Base-by-base conservation (phyloP, 2,888 invertebrate species). In the Andrena chrysosceles region DNA sequence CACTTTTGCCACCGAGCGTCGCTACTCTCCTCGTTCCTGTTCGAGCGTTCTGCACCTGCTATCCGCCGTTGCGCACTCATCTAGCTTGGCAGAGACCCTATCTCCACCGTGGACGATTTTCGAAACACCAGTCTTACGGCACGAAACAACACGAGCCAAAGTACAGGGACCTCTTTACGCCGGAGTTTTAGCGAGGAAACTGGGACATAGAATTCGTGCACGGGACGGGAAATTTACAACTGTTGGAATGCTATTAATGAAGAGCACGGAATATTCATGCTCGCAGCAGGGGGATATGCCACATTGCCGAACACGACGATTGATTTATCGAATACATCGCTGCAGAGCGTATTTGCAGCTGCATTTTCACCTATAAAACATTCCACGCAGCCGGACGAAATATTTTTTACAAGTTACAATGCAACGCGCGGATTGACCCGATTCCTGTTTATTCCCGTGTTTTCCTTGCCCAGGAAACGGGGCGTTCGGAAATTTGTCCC, bases 391-490 rank as follows among this genome's bases (percentile, higher is more conserved):
- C 20, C 54, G 3, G 16, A 29, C 48, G 59, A 33, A 29, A 74
- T n/a, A 29, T 49, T 23, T 49, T 49, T 59, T 62, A 49, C n/a
- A 59, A 52, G 66, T 20, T 13, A 6, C n/a, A n/a, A 33, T 33
- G 49, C 49, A 13, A 60, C 5, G 42, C 67, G n/a, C 62, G 62
- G 26, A 48, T 68, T 29, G 75, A 62, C 54, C 33, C 1, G 62
- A 26, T 56, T 76, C 5, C 26, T 54, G 20, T 78, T 68, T 67
- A 62, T 48, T 48, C 63, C 33, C 16, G 26, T 68, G 67, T 76
- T 75, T 78, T 31, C 60, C 29, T 42, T 42, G 6, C 10, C n/a
- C 42, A 16, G 66, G 31, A 42, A 74, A 60, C 49, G 10, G 31
- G 10, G 20, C 29, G 5, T 20, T 23, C 29, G 60, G 33, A 49